A percentile compares a stretch with the other conserved stretches of the same genome.
These are phyloP conservation scores for Gnathonemus longibarbis DNA, from an alignment of 2,113 vertebrate species.

Conservation along the genomic window DNA sequence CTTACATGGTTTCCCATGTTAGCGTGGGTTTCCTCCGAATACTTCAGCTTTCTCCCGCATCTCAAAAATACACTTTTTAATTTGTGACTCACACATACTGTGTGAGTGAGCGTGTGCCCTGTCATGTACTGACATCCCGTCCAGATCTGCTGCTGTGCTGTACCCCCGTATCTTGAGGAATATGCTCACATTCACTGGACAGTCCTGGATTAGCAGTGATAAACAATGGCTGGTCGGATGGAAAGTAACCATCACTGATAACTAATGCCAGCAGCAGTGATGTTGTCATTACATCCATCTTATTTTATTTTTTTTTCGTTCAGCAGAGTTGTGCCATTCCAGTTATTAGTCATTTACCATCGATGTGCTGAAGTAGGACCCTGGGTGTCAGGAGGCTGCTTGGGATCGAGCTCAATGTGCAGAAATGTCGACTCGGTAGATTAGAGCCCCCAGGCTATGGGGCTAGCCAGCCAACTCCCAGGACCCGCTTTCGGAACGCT, in stretches of 20 bases:
- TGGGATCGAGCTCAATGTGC: background rate
- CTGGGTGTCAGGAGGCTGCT: background rate
- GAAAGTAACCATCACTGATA: background rate
- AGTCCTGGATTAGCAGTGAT: background rate
- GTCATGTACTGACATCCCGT: background rate
- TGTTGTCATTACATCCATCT: background rate
- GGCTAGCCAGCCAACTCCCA: background rate
- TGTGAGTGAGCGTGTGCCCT: background rate
- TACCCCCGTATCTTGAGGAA: background rate
- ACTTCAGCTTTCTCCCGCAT: background rate
- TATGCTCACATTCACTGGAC: background rate
- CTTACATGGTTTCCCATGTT: background rate
- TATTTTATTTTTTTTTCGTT: background rate
- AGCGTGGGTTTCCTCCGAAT: background rate
- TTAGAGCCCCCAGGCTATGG: background rate
- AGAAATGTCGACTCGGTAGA: background rate
- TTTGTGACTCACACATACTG: background rate
- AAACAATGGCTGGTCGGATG: background rate
- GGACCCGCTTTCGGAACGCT: background rate
- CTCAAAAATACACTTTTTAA: background rate
- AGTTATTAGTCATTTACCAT: background rate
- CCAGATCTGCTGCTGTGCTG: background rate
- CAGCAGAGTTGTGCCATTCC: background rate
- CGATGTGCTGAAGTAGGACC: background rate
- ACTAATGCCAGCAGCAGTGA: background rate